A percentile compares a stretch with the other conserved stretches of the same genome.
These are phyloP conservation scores for Lamprotornis superbus DNA, from an alignment of 2,113 vertebrate species.

Conservation along the genomic window DNA sequence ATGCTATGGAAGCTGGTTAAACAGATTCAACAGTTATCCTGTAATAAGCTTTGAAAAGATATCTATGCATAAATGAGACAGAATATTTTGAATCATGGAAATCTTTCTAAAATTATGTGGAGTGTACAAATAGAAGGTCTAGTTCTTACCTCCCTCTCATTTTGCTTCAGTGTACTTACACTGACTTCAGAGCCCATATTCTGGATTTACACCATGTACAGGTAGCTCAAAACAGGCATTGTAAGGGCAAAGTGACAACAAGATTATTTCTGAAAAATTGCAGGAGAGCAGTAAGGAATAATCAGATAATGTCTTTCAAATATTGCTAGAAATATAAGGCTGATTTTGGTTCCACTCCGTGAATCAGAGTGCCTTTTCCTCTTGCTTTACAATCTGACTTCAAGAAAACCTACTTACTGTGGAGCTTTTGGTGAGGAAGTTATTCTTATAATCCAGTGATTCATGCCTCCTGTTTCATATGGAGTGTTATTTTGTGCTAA, in stretches of 20 bases:
- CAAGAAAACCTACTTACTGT: not conserved
- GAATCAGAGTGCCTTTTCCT: not conserved
- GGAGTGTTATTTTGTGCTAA: not conserved
- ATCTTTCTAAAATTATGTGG: not conserved
- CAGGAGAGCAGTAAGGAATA: not conserved
- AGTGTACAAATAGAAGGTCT: not conserved
- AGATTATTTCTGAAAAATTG: constrained; percentile 3
- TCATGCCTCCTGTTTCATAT: constrained; percentile 38
- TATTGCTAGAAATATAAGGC: not conserved
- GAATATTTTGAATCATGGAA: constrained; percentile 18
- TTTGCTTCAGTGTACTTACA: not conserved
- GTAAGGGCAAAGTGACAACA: not conserved
- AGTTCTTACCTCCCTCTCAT: not conserved
- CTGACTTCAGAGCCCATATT: not conserved
- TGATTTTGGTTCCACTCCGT: not conserved
- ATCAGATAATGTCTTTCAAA: not conserved
- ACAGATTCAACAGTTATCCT: constrained; percentile 39
- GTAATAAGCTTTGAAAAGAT: constrained; percentile 39
- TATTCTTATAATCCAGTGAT: constrained; percentile 43
- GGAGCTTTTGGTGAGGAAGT: not conserved
- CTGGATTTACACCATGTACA: not conserved
- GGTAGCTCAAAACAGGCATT: not conserved
- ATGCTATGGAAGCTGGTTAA: constrained; percentile 15
- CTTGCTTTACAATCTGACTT: not conserved
- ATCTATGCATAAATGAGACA: constrained; percentile 4